Evolutionary conservation across 2,797 vertebrate species (phyloP).

Genomic region (Neosalanx taihuensis): DNA sequence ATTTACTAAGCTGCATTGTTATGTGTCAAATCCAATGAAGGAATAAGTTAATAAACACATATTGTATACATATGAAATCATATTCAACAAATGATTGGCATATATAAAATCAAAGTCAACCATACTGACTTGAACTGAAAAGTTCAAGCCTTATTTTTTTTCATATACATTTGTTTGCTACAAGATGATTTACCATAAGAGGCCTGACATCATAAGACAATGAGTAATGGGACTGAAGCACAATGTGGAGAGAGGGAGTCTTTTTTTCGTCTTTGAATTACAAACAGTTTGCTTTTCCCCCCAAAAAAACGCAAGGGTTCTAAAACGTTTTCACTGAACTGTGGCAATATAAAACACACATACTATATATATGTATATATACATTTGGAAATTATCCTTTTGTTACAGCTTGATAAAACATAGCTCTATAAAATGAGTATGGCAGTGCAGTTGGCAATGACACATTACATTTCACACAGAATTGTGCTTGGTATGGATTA

Average conservation of each 20-base stretch:
- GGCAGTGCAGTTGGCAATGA: conserved; percentile 69
- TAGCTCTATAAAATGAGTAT: conserved; percentile 63
- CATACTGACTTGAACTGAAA: conserved; percentile 59
- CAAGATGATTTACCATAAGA: conserved; percentile 44
- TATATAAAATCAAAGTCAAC: conserved; percentile 69
- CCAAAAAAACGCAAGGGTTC: conserved; percentile 38
- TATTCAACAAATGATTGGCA: conserved; percentile 67
- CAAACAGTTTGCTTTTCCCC: conserved; percentile 48
- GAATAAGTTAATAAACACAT: conserved; percentile 72
- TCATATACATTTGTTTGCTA: conserved; percentile 48
- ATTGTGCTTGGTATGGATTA: conserved; percentile 57
- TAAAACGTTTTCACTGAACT: conserved; percentile 33
- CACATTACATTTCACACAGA: conserved; percentile 65
- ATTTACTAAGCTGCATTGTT: conserved; percentile 44
- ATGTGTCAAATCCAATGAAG: conserved; percentile 57
- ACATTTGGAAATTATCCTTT: conserved; percentile 70
- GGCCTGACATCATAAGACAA: conserved; percentile 37
- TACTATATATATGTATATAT: conserved; percentile 65
- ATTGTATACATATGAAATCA: conserved; percentile 71
- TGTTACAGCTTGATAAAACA: conserved; percentile 64
- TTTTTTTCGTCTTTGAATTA: conserved; percentile 36
- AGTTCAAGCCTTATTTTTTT: conserved; percentile 60
- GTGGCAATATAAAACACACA: conserved; percentile 69
- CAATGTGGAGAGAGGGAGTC: conserved; percentile 27
- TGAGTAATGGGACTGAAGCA: conserved; percentile 17